Conservation (phyloP, 2,797 vertebrate species). For the Brachymystax lenok region DNA sequence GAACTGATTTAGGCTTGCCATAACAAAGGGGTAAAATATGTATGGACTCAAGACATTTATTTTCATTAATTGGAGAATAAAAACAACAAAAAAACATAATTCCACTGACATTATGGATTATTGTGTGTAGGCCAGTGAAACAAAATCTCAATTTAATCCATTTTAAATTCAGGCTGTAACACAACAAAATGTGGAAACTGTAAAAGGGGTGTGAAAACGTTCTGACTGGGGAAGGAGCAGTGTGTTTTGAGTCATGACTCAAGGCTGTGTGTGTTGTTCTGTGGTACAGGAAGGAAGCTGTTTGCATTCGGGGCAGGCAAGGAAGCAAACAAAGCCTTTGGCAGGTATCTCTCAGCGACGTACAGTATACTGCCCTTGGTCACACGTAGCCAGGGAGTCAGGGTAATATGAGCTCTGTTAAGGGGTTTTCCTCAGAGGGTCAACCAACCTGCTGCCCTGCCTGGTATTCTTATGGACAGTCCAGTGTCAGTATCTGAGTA, state of each 20-base stretch:
- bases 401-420: conserved; percentile 43
- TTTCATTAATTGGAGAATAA: too few relatives aligned
- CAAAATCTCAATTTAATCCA: too few relatives aligned
- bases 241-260: not conserved
- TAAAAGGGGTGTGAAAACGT: not conserved
- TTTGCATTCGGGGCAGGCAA: not conserved
- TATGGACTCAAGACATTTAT: too few relatives aligned
- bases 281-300: conserved; percentile 38
- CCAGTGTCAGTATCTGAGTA: conserved; percentile 24
- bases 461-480: conserved; percentile 54
- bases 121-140: too few relatives aligned
- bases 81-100: too few relatives aligned
- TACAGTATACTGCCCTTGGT: conserved; percentile 65
- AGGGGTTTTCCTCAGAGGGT: conserved; percentile 64
- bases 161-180: too few relatives aligned
- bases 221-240: not conserved
- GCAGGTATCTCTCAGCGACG: conserved; percentile 45
- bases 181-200: too few relatives aligned
- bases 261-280: not conserved
- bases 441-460: conserved; percentile 60
- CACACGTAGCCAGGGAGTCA: conserved; percentile 60
- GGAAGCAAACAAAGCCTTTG: conserved; percentile 30
- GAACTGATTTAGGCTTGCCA: too few relatives aligned
- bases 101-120: too few relatives aligned
- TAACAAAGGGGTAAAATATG: too few relatives aligned